Base-by-base conservation (phyloP, 2,113 vertebrate species). In the Pterocles burchelli region DNA sequence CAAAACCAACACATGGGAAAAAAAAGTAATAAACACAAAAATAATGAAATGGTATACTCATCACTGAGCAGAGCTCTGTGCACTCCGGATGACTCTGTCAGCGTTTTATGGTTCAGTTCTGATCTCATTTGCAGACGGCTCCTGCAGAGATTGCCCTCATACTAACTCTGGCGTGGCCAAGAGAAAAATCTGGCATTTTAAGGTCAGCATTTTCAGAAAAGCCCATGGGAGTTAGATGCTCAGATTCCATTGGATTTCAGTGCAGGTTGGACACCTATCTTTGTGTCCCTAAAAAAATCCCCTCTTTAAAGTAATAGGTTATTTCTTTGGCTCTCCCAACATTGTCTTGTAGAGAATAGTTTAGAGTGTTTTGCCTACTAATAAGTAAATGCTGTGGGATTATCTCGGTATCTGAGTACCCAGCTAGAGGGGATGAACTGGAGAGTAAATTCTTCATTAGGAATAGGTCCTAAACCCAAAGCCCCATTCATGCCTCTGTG, bases 101-200 rank as follows among this genome's bases (percentile, higher is more conserved):
- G 76, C 29, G 0, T 71, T 91, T 96, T 76, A 90, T 83, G 82
- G 54, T 70, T 87, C 65, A 93, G 51, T 72, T 93, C 92, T 96
- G 85, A 94, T 90, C 92, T 96, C 88, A 93, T 93, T 96, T 71
- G 72, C 92, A 88, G 88, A 93, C 12, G 0, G 48, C 61, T 93
- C 88, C 92, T 83, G 72, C 52, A 80, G 92, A 87, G 89, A 74
- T 10, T 89, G 89, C 48, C 65, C 52, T 76, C 29, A 17, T 29
- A 31, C 65, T 74, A 78, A 63, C 54, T 36, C 54, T 88, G 55
- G 46, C 24, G 3, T 29, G 66, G 41, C 54, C 17, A 5, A 76
- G 61, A 74, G 7, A 52, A 84, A 74, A 54, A 68, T 34, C 63
- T 48, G 28, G n/a, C 33, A 18, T 70, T 29, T 88, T 83, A 70